Evolutionary conservation across 1,140 invertebrate species (phyloP), one percentile per base, ranked within the genome.

Genomic region (Aphaenogaster ashmeadi): DNA sequence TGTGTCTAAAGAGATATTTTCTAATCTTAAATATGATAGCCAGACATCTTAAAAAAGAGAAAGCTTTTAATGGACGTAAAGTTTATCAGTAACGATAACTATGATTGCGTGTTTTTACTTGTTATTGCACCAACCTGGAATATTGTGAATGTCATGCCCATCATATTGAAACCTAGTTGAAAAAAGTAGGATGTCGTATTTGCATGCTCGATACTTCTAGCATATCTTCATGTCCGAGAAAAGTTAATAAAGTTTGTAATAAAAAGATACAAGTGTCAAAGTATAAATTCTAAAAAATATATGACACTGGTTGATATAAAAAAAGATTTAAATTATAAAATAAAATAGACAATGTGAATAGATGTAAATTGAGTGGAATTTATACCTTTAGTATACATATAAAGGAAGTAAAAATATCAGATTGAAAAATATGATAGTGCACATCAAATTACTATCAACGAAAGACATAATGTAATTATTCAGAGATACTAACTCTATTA

Each of bases 61-160:
- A 13, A 64, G 8, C 15, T 18, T 38, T 38, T 54, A 21, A 69
- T 27, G 9, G 1, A 69, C 0, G 11, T 36, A 44, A 41, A 58
- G 27, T n/a, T 15, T 78, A 3, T 79, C 6, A 66, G 11, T 79
- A 44, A 27, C 18, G 5, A 44, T 47, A 78, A n/a, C 47, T 36
- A 50, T 47, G 0, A 11, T 36, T 64, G 15, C 2, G 3, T 1
- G 11, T 38, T 33, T 33, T 33, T 41, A 38, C 4, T 67, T 67
- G 3, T 52, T 38, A 13, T 11, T 52, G 13, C 9, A 89, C 86
- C 47, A 38, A 93, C 92, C 88, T 93, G 92, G 7, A 90, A 93
- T 52, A 90, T 90, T 8, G 92, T 92, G 41, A 93, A 93, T 67
- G 90, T 93, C 18, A 93, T 77, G 8, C 90, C 86, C 8, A 93